Evolutionary conservation across 2,797 vertebrate species (phyloP), one percentile per base, ranked within the genome.

Genomic region (Glossophaga mutica): DNA sequence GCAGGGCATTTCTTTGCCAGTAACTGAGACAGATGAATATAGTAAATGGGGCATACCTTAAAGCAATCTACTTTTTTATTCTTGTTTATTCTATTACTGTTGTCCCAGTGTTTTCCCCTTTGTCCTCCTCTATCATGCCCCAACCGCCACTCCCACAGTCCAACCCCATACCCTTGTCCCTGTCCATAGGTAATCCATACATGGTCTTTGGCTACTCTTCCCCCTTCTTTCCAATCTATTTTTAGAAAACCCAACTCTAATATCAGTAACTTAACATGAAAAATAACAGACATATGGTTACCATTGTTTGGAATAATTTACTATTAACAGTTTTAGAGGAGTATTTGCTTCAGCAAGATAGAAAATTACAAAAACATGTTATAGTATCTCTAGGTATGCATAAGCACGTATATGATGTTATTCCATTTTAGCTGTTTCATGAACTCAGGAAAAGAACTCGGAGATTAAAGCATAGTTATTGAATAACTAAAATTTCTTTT

Each of bases 401-500:
- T 34, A 19, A 15, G 2, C n/a, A 55, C n/a, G 2, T 9, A 55
- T 7, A 14, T 74, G 18, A 29, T 57, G 5, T 48, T 74, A 37
- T 24, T 90, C 21, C 81, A 0, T 55, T 39, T 46, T 15, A 52
- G 7, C 2, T 90, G 0, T 77, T 74, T 73, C 46, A 44, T 46
- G 44, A 26, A 71, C 14, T 37, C n/a, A 74, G 12, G 5, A 37
- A 44, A 94, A 83, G 12, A 73, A 86, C 9, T 32, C 24, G 76
- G 39, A 37, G 48, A 46, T 73, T 90, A 90, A 87, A 84, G 15
- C 18, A 14, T 37, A 76, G 21, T 74, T 90, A 26, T 37, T 24
- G 44, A 94, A 52, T 44, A 96, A 44, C 15, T 87, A 67, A 94
- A 76, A 34, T 94, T 18, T 96, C 22, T 34, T 67, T 68, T 65